Evolutionary conservation across 2,888 invertebrate species (phyloP).

Genomic region (Lapara coniferarum): DNA sequence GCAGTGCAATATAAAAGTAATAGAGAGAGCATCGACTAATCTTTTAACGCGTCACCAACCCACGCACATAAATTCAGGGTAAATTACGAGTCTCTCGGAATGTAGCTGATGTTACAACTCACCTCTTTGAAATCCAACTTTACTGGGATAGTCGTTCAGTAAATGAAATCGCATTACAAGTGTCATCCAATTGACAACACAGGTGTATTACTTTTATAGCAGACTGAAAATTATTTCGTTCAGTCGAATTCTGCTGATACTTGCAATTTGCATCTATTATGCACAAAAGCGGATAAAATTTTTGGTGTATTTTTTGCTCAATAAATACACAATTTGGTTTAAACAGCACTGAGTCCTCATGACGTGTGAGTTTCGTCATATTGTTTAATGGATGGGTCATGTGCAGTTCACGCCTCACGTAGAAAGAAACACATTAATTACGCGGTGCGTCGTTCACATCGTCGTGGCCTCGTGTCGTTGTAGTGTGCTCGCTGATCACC

Average conservation of each 20-base stretch:
- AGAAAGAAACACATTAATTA: conserved; percentile 46
- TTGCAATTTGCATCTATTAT: conserved; percentile 50
- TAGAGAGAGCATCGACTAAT: conserved; percentile 61
- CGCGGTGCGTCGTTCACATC: not conserved
- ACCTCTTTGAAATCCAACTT: conserved; percentile 68
- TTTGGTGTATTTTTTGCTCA: conserved; percentile 20
- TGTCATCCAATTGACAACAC: conserved; percentile 58
- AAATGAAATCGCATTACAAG: conserved; percentile 61
- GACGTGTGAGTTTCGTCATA: not conserved
- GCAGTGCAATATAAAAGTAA: conserved; percentile 34
- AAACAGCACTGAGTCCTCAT: conserved; percentile 9
- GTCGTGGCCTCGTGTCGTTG: not conserved
- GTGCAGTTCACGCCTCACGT: conserved; percentile 39
- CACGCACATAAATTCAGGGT: conserved; percentile 78
- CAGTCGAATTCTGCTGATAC: conserved; percentile 46
- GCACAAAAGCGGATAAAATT: conserved; percentile 31
- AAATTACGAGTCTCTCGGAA: conserved; percentile 69
- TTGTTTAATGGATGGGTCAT: conserved; percentile 24
- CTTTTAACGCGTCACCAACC: conserved; percentile 77
- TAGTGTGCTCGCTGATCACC: not conserved
- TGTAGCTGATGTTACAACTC: conserved; percentile 60
- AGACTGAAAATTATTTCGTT: conserved; percentile 52
- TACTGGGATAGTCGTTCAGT: conserved; percentile 51
- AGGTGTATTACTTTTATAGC: conserved; percentile 51
- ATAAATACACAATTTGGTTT: conserved; percentile 20